phyloP scores from a whole-genome alignment of 2,113 vertebrate genomes.

The Syngnathoides biaculeatus region DNA sequence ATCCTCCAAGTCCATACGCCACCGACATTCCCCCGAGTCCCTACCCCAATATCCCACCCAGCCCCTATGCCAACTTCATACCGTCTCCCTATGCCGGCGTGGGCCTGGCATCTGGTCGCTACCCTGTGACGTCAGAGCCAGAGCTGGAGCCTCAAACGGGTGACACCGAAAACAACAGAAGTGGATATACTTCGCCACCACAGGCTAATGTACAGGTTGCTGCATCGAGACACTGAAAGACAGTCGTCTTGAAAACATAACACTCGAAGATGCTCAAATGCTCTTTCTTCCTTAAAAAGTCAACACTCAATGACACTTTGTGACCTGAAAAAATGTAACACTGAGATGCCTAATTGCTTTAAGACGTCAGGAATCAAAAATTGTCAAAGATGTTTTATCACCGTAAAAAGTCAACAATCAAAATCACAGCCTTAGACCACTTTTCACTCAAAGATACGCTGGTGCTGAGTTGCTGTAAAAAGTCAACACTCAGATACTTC shows the following conservation, averaged over 20 bases:
- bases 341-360: no score
- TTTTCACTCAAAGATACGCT: no score
- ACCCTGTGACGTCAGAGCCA: conserved; percentile 21
- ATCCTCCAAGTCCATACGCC: conserved; percentile 56
- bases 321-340: no score
- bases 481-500: no score
- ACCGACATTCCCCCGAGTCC: conserved; percentile 59
- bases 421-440: no score
- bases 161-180: background rate
- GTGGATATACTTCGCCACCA: background rate
- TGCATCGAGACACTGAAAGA: background rate
- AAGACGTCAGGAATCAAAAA: no score
- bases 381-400: no score
- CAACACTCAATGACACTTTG: no score
- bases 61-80: conserved; percentile 63
- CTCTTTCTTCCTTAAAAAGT: no score
- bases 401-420: no score
- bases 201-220: background rate
- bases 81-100: conserved; percentile 41
- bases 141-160: conserved; percentile 1
- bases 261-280: no score
- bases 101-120: conserved; percentile 32
- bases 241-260: background rate
- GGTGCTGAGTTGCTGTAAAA: no score
- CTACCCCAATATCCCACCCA: conserved; percentile 60